Evolutionary conservation across 2,888 invertebrate species (phyloP).

Genomic region (Reticulitermes lucifugus): DNA sequence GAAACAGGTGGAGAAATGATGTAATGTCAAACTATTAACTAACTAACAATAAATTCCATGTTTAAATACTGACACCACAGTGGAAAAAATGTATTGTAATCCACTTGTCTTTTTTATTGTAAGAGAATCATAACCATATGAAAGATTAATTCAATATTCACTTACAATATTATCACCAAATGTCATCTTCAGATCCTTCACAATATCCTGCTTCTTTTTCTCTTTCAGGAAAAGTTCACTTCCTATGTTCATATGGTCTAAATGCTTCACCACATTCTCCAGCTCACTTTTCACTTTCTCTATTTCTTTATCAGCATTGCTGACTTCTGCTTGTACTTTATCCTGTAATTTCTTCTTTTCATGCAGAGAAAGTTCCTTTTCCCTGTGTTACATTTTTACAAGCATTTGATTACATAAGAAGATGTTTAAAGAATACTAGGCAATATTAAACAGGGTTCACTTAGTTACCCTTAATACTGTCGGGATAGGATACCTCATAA

Average conservation of each 20-base stretch:
- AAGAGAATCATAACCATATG: neutral
- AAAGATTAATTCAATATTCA: neutral
- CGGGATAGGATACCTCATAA: no score
- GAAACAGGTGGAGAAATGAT: neutral
- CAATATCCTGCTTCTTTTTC: neutral
- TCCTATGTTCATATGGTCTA: neutral
- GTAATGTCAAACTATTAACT: neutral
- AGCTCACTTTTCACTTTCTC: neutral
- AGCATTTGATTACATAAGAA: neutral
- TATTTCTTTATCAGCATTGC: neutral
- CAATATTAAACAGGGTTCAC: no score
- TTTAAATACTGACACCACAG: neutral
- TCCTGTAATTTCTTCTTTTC: conserved; percentile 6
- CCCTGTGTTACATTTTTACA: neutral
- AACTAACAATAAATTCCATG: neutral
- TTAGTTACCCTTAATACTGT: no score
- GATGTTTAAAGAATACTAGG: no score
- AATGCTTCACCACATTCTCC: neutral
- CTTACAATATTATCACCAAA: conserved; percentile 9
- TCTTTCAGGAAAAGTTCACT: neutral
- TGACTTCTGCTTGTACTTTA: neutral
- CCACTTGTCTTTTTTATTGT: neutral
- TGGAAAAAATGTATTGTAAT: neutral
- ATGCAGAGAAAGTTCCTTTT: neutral
- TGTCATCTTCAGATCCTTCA: neutral